Conservation (phyloP, 2,113 vertebrate genomes). For the Caranx melampygus region DNA sequence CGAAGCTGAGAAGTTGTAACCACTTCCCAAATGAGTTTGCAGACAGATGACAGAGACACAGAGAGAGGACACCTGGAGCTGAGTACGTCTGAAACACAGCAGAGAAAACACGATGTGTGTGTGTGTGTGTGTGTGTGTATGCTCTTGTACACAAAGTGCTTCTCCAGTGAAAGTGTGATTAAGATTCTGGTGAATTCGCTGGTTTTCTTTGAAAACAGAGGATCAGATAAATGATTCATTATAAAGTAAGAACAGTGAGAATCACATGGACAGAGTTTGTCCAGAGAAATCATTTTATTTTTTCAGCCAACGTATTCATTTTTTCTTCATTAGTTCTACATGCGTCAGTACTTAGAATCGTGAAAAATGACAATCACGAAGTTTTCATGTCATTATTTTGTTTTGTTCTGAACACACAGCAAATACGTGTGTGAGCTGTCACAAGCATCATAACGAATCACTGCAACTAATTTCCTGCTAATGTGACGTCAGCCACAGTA, state of each 20-base stretch:
- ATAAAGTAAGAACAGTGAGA: neutral
- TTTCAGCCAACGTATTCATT: neutral
- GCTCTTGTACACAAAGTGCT: neutral
- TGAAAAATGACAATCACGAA: neutral
- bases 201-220: constrained; percentile 11
- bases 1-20: constrained; percentile 8
- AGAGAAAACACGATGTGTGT: neutral
- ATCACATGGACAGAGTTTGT: neutral
- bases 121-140: neutral
- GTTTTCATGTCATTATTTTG: neutral
- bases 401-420: neutral
- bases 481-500: neutral
- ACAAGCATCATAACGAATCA: constrained; percentile 8
- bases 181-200: constrained; percentile 12
- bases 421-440: neutral
- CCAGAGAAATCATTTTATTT: neutral
- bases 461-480: neutral
- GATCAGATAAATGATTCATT: constrained; percentile 15
- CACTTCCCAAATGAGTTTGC: constrained; percentile 10
- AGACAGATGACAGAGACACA: constrained; percentile 22
- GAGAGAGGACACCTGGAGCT: constrained; percentile 18
- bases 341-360: neutral
- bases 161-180: constrained; percentile 28
- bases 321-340: neutral
- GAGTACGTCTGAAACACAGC: constrained; percentile 5